These are phyloP conservation scores for Micromesistius poutassou DNA, from an alignment of 2,797 vertebrate species.

Conservation along the genomic window DNA sequence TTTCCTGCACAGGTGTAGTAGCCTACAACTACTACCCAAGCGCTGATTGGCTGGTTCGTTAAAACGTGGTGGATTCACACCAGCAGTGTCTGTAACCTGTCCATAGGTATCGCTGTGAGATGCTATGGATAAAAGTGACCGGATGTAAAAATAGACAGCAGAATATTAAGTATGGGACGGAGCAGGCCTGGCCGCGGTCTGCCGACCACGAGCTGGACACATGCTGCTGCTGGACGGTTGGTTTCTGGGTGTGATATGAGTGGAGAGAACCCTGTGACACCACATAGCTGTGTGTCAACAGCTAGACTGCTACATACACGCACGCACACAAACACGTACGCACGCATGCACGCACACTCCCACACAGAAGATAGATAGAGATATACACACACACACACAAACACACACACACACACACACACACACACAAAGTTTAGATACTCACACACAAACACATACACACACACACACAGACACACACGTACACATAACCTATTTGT, in stretches of 20 bases:
- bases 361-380: no score
- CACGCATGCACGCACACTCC: background rate
- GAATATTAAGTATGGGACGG: no score
- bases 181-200: background rate
- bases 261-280: background rate
- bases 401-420: background rate
- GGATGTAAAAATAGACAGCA: background rate
- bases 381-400: no score
- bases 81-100: no score
- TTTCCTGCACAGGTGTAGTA: background rate
- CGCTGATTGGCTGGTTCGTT: background rate
- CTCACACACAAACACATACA: background rate
- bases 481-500: background rate
- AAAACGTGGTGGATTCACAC: no score
- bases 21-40: background rate
- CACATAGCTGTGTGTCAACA: constrained; percentile 3
- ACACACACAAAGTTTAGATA: background rate
- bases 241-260: constrained; percentile 7
- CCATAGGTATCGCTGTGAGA: no score
- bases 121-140: background rate
- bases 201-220: background rate
- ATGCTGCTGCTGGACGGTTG: background rate
- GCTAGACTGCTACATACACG: background rate
- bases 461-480: background rate
- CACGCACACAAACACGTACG: background rate